Base-by-base conservation (phyloP, 2,113 vertebrate species). In the Engraulis encrasicolus region DNA sequence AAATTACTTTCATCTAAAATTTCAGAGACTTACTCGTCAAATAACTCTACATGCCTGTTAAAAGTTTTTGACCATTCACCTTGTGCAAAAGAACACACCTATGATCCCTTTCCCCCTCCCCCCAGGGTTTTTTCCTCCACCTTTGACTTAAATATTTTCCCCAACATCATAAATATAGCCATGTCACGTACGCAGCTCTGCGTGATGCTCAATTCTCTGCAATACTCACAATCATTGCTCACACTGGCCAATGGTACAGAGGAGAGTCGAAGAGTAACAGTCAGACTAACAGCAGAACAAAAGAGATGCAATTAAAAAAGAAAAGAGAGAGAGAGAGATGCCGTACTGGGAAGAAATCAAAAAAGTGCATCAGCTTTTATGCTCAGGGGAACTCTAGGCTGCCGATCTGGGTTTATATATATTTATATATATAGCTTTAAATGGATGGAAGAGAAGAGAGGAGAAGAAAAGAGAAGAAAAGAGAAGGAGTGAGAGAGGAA, bases 361-460 rank as follows among this genome's bases (percentile, higher is more conserved):
- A 89, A 92, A 94, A 93, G 91, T 94, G 93, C 92, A 88, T 92
- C 87, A 90, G 89, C 93, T 91, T 87, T 95, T 92, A 81, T 93
- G 91, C 89, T 93, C 89, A 87, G 89, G 90, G 90, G 91, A 93
- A 93, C 90, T 93, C 92, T 92, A 93, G 90, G 92, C 91, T 93
- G 93, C 94, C 91, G 85, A 92, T 92, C 90, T 93, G 91, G 91
- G 90, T 93, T 93, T 93, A 93, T 90, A 93, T 92, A 92, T 89
- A 93, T 90, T 94, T 94, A 91, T 89, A 93, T 92, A 93, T 74
- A 31, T 27, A 27, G 31, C 31, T 66, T 66, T 12, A 66, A 27
- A 27, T 31, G 9, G 58, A 83, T 83, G 83, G 84, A 84, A 85
- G 88, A n/a, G 50, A 19, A 4, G 38, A 23, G 81, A 84, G 85